phyloP scores from a whole-genome alignment of 2,797 vertebrate genomes.

The Pelobates cultripes region DNA sequence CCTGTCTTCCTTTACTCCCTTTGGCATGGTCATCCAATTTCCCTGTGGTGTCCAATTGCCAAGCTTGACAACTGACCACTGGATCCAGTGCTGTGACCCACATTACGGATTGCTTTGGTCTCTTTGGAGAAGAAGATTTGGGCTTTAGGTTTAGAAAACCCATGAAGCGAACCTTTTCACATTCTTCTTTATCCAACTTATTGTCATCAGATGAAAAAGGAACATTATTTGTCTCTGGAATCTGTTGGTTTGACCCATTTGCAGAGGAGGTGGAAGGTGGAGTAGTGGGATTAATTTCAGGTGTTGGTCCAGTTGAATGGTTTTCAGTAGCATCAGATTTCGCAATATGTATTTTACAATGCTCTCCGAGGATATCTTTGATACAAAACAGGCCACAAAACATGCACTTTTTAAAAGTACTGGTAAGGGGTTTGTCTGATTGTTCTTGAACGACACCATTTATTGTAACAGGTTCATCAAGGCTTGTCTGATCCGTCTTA shows the following conservation, averaged over 20 bases:
- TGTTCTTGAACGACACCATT: constrained; percentile 84
- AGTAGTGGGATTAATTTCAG: too few relatives aligned
- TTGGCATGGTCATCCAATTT: constrained; percentile 86
- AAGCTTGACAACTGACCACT: constrained; percentile 94
- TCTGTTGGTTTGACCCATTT: too few relatives aligned
- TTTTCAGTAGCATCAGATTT: constrained; percentile 59
- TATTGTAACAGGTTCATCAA: constrained; percentile 73
- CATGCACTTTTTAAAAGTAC: constrained; percentile 92
- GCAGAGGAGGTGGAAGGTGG: too few relatives aligned
- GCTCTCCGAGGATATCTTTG: constrained; percentile 86
- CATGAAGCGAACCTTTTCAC: constrained; percentile 76
- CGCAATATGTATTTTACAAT: constrained; percentile 88
- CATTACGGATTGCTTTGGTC: constrained; percentile 68
- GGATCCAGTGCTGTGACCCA: constrained; percentile 92
- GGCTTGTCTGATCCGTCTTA: constrained; percentile 73
- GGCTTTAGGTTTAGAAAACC: constrained; percentile 76
- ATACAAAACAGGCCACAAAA: constrained; percentile 95
- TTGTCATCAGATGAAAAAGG: constrained; percentile 62
- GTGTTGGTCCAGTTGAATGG: too few relatives aligned
- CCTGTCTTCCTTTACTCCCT: constrained; percentile 77
- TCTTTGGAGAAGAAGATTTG: constrained; percentile 35
- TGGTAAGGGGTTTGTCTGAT: constrained; percentile 66
- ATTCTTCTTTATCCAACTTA: constrained; percentile 38
- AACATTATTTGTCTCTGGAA: background rate
- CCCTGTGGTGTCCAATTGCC: constrained; percentile 95